A percentile compares a stretch with the other conserved stretches of the same genome.
Evolutionary conservation across 92 coral and sea anemone species (phyloP).

Genomic region (Phymanthus crucifer): DNA sequence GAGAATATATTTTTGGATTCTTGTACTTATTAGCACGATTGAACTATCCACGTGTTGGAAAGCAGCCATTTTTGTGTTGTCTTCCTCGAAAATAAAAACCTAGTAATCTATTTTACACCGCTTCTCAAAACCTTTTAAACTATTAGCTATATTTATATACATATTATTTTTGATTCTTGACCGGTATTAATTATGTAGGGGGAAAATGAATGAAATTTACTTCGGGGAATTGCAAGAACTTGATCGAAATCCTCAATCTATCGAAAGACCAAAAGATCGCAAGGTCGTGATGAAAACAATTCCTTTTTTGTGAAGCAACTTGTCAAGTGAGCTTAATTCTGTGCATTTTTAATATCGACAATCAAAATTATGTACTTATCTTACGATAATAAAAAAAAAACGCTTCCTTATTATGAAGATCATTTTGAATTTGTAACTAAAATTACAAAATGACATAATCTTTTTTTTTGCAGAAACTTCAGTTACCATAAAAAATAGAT

Average conservation of each 20-base stretch:
- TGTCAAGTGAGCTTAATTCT: background rate
- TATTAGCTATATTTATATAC: conserved; percentile 31
- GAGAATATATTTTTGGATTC: background rate
- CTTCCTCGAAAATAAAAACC: background rate
- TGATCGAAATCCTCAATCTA: background rate
- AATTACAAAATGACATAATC: background rate
- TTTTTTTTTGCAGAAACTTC: background rate
- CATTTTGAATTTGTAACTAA: background rate
- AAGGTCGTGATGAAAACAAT: conserved; percentile 2
- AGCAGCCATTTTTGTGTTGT: background rate
- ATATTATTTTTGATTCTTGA: conserved; percentile 13
- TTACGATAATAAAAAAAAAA: background rate
- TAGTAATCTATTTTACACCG: conserved; percentile 14
- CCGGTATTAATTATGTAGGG: conserved; percentile 3
- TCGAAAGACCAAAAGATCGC: conserved; percentile 5
- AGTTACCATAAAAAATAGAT: background rate
- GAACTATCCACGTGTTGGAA: background rate
- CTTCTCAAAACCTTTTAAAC: conserved; percentile 20
- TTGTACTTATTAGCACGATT: background rate
- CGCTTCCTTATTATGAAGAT: background rate
- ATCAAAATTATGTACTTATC: background rate
- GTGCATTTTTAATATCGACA: background rate
- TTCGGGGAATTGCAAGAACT: background rate
- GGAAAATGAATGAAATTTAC: background rate
- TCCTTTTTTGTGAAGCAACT: background rate